Conservation (phyloP, 92 coral and sea anemone species). For the Bergia sp. region DNA sequence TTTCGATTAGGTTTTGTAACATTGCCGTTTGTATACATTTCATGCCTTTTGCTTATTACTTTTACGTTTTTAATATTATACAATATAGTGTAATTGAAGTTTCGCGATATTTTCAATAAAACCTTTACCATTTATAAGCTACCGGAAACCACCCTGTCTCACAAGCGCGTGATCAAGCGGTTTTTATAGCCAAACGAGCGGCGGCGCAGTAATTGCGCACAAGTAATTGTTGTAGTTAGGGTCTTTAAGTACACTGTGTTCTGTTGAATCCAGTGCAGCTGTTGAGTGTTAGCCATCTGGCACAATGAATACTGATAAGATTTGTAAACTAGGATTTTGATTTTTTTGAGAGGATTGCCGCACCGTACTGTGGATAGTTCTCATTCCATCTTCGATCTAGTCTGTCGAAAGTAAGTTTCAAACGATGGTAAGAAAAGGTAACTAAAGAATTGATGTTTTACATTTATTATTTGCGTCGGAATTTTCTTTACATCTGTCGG, state of each 20-base stretch:
- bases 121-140: not conserved
- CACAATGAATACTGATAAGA: conserved; percentile 18
- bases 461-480: not conserved
- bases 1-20: not conserved
- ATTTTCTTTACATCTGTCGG: not conserved
- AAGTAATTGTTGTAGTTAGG: not conserved
- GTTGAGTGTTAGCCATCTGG: not conserved
- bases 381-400: not conserved
- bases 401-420: not conserved
- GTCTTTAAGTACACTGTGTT: not conserved
- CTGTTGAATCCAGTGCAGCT: conserved; percentile 6
- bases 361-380: not conserved
- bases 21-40: not conserved
- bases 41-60: not conserved
- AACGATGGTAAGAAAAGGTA: not conserved
- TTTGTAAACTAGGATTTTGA: not conserved
- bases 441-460: not conserved
- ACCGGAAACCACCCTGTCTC: conserved; percentile 11
- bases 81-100: not conserved
- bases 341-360: not conserved
- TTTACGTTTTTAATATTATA: not conserved
- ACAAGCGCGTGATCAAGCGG: not conserved
- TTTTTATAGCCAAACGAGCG: not conserved
- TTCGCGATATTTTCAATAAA: not conserved
- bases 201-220: not conserved